These are phyloP conservation scores for Caenorhabditis elegans DNA, from an alignment of 1,140 invertebrate genomes.

Conservation along the genomic window DNA sequence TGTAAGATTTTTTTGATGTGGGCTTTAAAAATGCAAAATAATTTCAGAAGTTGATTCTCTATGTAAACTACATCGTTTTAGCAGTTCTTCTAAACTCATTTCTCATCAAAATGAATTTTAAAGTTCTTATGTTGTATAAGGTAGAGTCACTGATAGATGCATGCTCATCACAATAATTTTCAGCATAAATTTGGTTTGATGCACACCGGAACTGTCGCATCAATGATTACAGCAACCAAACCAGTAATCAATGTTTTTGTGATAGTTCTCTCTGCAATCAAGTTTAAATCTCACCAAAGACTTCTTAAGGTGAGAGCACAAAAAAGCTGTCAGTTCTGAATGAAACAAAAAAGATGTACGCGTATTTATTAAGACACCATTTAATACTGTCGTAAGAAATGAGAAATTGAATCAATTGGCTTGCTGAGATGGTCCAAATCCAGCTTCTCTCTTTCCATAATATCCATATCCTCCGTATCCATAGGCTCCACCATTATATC, in stretches of 20 bases:
- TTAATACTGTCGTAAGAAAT: neutral
- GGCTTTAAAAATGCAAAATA: neutral
- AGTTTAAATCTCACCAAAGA: conserved; percentile 50
- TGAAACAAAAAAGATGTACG: neutral
- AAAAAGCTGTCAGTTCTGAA: too few species aligned
- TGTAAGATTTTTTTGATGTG: neutral
- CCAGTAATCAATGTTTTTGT: conserved; percentile 55
- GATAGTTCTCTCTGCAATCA: conserved; percentile 51
- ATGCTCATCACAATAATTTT: neutral
- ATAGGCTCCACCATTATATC: neutral
- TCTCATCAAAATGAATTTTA: conserved; percentile 36
- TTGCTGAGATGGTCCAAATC: neutral
- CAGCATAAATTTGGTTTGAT: conserved; percentile 53
- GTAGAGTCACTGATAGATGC: neutral
- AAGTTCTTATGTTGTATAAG: conserved; percentile 37
- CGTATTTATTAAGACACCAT: neutral
- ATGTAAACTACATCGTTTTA: conserved; percentile 20
- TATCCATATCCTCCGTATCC: conserved; percentile 17
- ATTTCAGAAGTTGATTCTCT: conserved; percentile 34
- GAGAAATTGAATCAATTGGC: neutral
- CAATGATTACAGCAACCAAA: conserved; percentile 59
- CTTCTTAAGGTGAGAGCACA: conserved; percentile 47
- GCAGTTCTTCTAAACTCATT: conserved; percentile 38
- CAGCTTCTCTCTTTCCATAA: conserved; percentile 36
- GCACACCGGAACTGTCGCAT: conserved; percentile 57